Base-by-base conservation (phyloP, 2,888 invertebrate genomes). In the Macrosiphum euphorbiae region DNA sequence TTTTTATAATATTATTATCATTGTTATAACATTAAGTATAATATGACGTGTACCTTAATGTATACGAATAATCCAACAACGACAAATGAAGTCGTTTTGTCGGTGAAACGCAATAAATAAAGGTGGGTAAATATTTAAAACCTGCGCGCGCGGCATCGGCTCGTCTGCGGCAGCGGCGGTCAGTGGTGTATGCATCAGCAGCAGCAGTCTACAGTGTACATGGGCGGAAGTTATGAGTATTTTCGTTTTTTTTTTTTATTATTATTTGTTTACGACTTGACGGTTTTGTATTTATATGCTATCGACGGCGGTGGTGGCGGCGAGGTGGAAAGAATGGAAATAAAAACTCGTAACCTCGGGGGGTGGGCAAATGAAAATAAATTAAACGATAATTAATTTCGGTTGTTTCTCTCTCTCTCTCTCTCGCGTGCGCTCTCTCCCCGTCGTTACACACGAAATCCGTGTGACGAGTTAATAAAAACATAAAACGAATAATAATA, bases 331-430 rank as follows among this genome's bases (percentile, higher is more conserved):
- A 94, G 10, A 90, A 94, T 93, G 93, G 90, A 94, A 61, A 94
- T 90, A 90, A 94, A 90, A 90, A 85, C 86, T 61, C 86, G 58
- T 86, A 90, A 67, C 90, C 90, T 90, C 50, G 86, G 94, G 92
- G 93, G 90, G 90, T 52, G 94, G 90, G 58, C 86, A 90, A 93
- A 94, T 94, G 94, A 86, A 94, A 90, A 94, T 94, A 94, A 94
- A 94, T 94, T 94, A 94, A 94, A 90, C 94, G 94, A 94, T 94
- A 94, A 94, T 94, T 94, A 94, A 94, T 94, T 94, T 93, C 67
- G 87, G 92, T 92, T 85, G 85, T 88, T 58, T 88, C 41, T 88
- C n/a, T 91, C 52, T 88, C 41, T 44, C 20, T 88, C n/a, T 87
- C 47, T 28, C 47, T 78, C 89, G 44, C 78, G n/a, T n/a, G 35